phyloP scores from a whole-genome alignment of 1,140 invertebrate species.

The Halyomorpha halys region DNA sequence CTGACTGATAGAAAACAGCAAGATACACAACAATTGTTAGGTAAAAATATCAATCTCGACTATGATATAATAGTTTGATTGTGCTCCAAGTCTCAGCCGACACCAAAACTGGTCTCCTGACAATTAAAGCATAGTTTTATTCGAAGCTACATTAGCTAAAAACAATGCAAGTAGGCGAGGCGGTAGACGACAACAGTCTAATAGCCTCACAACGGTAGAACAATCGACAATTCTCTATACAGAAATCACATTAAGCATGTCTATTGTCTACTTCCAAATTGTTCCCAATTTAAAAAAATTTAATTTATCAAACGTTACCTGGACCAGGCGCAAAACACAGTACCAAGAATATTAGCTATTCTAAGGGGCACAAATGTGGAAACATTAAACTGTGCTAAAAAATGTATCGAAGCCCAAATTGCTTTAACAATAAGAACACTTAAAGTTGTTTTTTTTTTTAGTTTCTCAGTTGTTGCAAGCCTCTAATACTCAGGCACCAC shows the following conservation, averaged over 20 bases:
- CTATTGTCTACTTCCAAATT: slow-evolving; percentile 28
- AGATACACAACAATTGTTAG: no score
- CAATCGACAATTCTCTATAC: slow-evolving; percentile 23
- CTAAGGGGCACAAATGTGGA: slow-evolving; percentile 17
- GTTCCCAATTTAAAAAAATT: slow-evolving; percentile 28
- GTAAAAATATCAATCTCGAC: no score
- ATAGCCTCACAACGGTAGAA: background rate
- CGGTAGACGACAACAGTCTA: no score
- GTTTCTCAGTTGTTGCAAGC: no score
- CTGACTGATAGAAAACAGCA: no score
- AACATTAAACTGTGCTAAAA: slow-evolving; percentile 8
- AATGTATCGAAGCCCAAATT: slow-evolving; percentile 8
- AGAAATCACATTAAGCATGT: slow-evolving; percentile 28
- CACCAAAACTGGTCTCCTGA: no score
- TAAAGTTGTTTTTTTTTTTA: background rate
- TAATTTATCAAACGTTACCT: slow-evolving; percentile 19
- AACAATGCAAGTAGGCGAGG: no score
- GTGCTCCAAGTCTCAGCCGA: no score
- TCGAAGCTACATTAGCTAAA: no score
- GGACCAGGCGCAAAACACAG: slow-evolving; percentile 21
- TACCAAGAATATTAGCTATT: slow-evolving; percentile 23
- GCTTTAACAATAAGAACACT: slow-evolving; percentile 12
- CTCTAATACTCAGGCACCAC: no score
- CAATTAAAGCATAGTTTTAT: no score
- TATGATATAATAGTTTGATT: no score